Base-by-base conservation (phyloP, 2,888 invertebrate species). In the Synanthedon myopaeformis region DNA sequence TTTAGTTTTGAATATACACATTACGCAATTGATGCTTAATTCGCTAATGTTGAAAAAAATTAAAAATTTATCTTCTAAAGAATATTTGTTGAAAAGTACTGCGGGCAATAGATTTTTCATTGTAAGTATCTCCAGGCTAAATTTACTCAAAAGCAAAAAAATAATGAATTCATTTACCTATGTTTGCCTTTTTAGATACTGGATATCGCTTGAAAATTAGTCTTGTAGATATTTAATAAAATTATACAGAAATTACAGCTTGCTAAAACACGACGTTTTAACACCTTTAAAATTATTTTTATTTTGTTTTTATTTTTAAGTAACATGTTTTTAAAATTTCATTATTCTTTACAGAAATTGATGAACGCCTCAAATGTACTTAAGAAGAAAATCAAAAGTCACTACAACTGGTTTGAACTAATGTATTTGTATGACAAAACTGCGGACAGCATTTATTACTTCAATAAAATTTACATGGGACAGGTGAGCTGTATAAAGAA, bases 391-490 rank as follows among this genome's bases (percentile, higher is more conserved):
- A 48, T 54, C 1, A 55, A 60, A 35, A 57, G 54, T n/a, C 57
- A 63, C 10, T 71, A 67, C 55, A 70, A 73, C 58, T 80, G 81
- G 81, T 74, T 70, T 54, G 80, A 81, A 61, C 60, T 82, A 13
- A 82, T 81, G 79, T 72, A 75, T 63, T 77, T 81, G 53, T 82
- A 80, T 59, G 76, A 81, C 58, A 75, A 77, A 66, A 60, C 76
- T 51, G 69, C 76, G 3, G 81, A 81, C 53, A 71, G 72, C 52
- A 59, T 78, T 54, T 63, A 66, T 56, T 52, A 75, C 23, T 81
- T 79, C 52, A 79, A 80, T 59, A 59, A 70, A 58, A 79, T 81
- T 42, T 81, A 77, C 57, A 64, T 72, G 52, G 65, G 65, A 41
- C 81, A 79, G 70, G 81, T 81, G 51, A 35, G 35, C 35, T 35